Base-by-base conservation (phyloP, 2,888 invertebrate genomes). In the Drosophila kanekoi region DNA sequence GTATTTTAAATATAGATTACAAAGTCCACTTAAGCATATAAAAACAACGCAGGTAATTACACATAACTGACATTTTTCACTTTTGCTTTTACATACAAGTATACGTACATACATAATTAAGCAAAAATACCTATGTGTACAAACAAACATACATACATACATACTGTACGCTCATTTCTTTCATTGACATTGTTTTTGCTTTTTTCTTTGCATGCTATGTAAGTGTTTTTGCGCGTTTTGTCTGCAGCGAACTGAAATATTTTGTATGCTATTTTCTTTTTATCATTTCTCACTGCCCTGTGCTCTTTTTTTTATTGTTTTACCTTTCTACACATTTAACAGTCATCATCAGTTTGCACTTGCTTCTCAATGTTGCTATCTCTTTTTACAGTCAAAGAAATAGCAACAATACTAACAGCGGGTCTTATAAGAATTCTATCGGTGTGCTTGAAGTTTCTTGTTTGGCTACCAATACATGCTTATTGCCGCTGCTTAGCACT, bases 1-100 rank as follows among this genome's bases (percentile, higher is more conserved):
- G 84, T 73, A 73, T 79, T 69, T 69, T 90, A 85, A 82, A 71
- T 72, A 88, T 75, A 84, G 71, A 75, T 79, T 75, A 68, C 71
- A 72, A 64, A 79, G 81, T 83, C 65, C 81, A 82, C 70, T 71
- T 72, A 69, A 75, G 56, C 59, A 65, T 75, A 80, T 54, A 62
- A 51, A 47, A 64, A 51, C 43, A 64, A 69, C 61, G 47, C 72
- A 88, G 83, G 83, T 86, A 83, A 88, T 82, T 77, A 68, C 53
- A 65, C 38, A 66, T 58, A 41, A 62, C 68, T 64, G 51, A 40
- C 70, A 73, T 64, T 65, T 70, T 72, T 77, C 58, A 64, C 65
- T 77, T 81, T 66, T 68, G 53, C 62, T 77, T 65, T 79, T 65
- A 53, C 59, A 53, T 52, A 52, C 28, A 40, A 5, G 20, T 37